Evolutionary conservation across 2,888 invertebrate species (phyloP).

Genomic region (Drosophila anomelani): DNA sequence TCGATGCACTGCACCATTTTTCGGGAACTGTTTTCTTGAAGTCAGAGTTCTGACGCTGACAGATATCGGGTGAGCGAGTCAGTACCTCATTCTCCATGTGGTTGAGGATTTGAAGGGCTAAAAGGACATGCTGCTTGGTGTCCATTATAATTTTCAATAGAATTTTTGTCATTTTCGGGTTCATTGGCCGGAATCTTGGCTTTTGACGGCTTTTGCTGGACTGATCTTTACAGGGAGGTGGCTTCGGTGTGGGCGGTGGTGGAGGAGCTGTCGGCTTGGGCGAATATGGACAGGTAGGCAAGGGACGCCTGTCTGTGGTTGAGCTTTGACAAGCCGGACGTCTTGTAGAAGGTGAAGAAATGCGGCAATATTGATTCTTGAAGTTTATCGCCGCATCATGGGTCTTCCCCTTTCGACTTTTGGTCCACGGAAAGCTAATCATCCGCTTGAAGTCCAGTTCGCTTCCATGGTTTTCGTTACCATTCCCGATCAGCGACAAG

Average conservation of each 20-base stretch:
- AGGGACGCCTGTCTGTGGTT: neutral
- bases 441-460: constrained; percentile 43
- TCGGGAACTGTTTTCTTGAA: neutral
- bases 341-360: neutral
- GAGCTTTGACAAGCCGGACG: neutral
- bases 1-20: neutral
- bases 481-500: no score
- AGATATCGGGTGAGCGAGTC: neutral
- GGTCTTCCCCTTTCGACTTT: neutral
- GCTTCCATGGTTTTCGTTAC: neutral
- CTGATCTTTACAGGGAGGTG: neutral
- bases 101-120: constrained; percentile 44
- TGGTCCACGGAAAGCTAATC: constrained; percentile 16
- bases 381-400: accelerated
- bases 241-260: neutral
- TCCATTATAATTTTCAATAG: constrained; percentile 12
- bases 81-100: constrained; percentile 48
- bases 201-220: neutral
- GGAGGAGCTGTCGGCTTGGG: neutral
- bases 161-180: neutral
- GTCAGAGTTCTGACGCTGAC: neutral
- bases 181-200: neutral
- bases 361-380: neutral
- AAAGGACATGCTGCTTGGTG: constrained; percentile 49
- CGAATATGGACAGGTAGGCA: neutral